Evolutionary conservation across 1,140 invertebrate genomes (phyloP).

Genomic region (Papilio dardanus): DNA sequence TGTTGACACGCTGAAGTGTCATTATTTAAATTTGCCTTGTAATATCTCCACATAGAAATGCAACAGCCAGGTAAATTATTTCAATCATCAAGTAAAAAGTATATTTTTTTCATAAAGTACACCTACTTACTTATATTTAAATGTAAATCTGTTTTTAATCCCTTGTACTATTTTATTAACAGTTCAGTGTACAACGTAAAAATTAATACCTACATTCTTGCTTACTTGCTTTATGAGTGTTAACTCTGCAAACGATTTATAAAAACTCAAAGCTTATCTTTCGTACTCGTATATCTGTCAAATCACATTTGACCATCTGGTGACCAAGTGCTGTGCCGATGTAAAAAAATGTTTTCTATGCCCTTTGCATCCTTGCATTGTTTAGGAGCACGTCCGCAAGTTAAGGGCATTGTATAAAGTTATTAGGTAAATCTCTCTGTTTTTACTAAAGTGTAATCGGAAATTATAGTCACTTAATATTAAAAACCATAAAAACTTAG

Average conservation of each 20-base stretch:
- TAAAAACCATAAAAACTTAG: no score
- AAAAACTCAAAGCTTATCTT: slow-evolving; percentile 45
- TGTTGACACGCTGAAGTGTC: background rate
- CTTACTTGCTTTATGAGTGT: background rate
- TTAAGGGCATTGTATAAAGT: background rate
- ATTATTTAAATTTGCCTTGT: background rate
- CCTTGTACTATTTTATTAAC: background rate
- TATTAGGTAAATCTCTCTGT: background rate
- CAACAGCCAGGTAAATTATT: background rate
- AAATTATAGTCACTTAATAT: background rate
- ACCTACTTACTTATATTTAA: no score
- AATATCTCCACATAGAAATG: background rate
- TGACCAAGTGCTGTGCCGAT: slow-evolving; percentile 60
- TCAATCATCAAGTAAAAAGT: no score
- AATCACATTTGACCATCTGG: slow-evolving; percentile 68
- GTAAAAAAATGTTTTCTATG: slow-evolving; percentile 36
- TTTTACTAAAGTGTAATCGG: background rate
- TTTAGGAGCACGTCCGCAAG: slow-evolving; percentile 1
- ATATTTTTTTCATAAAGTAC: no score
- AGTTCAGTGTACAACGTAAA: background rate
- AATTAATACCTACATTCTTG: background rate
- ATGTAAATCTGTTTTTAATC: no score
- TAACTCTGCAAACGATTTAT: slow-evolving; percentile 46
- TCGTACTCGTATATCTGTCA: slow-evolving; percentile 47
- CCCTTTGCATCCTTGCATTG: slow-evolving; percentile 21